Evolutionary conservation across 35 echinoderm and acorn worm genomes (phyloP).

Genomic region (Heliocidaris erythrogramma): DNA sequence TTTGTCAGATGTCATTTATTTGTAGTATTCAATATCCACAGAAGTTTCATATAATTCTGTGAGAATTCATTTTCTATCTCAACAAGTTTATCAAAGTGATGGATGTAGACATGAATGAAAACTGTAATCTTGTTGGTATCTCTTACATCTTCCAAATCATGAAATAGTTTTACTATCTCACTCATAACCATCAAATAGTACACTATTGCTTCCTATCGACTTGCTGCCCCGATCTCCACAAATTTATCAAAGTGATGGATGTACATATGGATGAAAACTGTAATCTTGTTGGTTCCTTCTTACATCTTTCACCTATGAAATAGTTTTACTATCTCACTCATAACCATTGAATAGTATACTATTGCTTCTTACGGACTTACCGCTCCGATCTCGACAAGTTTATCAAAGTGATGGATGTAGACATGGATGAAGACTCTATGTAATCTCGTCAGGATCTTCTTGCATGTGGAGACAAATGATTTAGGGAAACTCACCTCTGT

Average conservation of each 20-base stretch:
- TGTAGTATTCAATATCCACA: too few species aligned
- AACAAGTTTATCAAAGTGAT: conserved; percentile 71
- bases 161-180: too few species aligned
- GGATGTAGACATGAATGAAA: conserved; percentile 96
- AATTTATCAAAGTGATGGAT: conserved; percentile 93
- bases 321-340: too few species aligned
- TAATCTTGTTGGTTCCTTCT: conserved; percentile 82
- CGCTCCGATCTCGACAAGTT: conserved; percentile 83
- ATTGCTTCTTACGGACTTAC: conserved; percentile 56
- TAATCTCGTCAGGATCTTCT: conserved; percentile 90
- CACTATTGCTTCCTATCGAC: neutral
- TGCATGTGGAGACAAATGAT: conserved; percentile 86
- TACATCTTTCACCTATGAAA: conserved; percentile 59
- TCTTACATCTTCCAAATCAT: conserved; percentile 65
- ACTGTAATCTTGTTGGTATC: conserved; percentile 80
- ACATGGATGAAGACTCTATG: conserved; percentile 96
- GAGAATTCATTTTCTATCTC: too few species aligned
- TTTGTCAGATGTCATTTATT: too few species aligned
- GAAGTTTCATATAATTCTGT: too few species aligned
- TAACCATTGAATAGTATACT: neutral
- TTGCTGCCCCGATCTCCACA: conserved; percentile 81
- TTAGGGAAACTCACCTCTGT: conserved; percentile 92
- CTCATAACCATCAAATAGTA: neutral
- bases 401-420: conserved; percentile 98
- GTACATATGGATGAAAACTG: conserved; percentile 95